Percentiles rank a stretch among this genome's conserved stretches.
Conservation (phyloP, 2,113 vertebrate species). For the Acrocephalus arundinaceus region DNA sequence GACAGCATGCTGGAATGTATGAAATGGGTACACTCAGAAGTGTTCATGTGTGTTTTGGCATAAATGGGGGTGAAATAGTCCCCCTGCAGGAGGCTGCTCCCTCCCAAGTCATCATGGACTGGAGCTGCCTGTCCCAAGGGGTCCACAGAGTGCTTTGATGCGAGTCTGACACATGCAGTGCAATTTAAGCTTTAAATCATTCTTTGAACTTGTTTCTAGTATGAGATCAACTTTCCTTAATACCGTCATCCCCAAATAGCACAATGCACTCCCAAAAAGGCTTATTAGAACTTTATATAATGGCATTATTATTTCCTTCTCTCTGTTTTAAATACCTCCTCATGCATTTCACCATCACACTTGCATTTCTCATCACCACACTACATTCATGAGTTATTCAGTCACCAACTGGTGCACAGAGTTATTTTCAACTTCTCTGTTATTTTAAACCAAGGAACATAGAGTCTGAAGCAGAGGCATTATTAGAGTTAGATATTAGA, state of each 20-base stretch:
- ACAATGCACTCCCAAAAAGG: background rate
- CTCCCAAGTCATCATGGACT: background rate
- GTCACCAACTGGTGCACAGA: background rate
- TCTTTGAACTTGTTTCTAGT: background rate
- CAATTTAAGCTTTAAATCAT: background rate
- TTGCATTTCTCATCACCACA: background rate
- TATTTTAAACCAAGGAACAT: background rate
- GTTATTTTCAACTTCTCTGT: background rate
- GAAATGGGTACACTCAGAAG: background rate
- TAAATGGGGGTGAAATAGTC: background rate
- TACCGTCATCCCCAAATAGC: background rate
- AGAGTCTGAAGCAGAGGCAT: background rate
- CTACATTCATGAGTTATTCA: background rate
- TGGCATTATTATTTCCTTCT: background rate
- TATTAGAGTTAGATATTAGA: background rate
- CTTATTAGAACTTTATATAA: background rate
- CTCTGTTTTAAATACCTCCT: background rate
- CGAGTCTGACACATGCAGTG: background rate
- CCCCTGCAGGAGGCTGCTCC: background rate
- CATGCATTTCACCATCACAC: background rate
- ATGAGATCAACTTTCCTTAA: background rate
- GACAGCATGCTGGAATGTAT: background rate
- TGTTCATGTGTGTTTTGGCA: background rate
- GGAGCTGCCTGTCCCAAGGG: background rate
- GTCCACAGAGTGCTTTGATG: background rate